Evolutionary conservation across 2,888 invertebrate genomes (phyloP), one percentile per base, ranked within the genome.

Genomic region (Asteroscopus sphinx): DNA sequence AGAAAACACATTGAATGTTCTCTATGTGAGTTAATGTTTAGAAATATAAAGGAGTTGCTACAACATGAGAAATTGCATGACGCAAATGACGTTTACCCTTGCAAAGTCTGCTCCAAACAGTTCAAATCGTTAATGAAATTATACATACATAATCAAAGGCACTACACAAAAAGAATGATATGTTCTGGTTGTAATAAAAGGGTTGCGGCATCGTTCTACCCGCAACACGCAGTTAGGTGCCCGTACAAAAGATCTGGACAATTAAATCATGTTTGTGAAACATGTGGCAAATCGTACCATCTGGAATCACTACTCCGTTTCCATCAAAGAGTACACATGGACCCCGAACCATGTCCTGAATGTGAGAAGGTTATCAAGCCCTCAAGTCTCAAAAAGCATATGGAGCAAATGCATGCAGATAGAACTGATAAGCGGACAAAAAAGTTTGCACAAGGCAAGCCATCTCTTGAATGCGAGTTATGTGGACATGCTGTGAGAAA

Each of bases 1-100:
- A 73, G 83, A 12, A 83, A 80, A 21, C 81, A 82, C 5, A 81
- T 87, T 3, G 83, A 84, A 53, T 89, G 89, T 56, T 81, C 85
- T 0, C 28, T 88, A 1, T 89, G 89, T 28, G 72, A 85, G 28
- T 59, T 80, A 7, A 82, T 81, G 56, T 86, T 85, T 30, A 81
- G 68, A 16, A 84, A 76, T 21, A 66, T 81, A 8, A 83, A 79
- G 54, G 81, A 84, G 44, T 77, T 88, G 62, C 51, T 77, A 4
- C 52, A 82, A 28, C 88, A 88, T 59, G 81, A 85, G 25, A 61
- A 79, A 37, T 30, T 64, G 0, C 88, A 88, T 33, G 62, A 65
- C 0, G 46, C 80, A 6, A 52, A 74, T 7, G 77, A 75, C 2
- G 41, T 68, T 8, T 87, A 76, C 33, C 87, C 88, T 0, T 88